phyloP scores from a whole-genome alignment of 2,888 invertebrate species.

The Cheiracanthium punctorium region DNA sequence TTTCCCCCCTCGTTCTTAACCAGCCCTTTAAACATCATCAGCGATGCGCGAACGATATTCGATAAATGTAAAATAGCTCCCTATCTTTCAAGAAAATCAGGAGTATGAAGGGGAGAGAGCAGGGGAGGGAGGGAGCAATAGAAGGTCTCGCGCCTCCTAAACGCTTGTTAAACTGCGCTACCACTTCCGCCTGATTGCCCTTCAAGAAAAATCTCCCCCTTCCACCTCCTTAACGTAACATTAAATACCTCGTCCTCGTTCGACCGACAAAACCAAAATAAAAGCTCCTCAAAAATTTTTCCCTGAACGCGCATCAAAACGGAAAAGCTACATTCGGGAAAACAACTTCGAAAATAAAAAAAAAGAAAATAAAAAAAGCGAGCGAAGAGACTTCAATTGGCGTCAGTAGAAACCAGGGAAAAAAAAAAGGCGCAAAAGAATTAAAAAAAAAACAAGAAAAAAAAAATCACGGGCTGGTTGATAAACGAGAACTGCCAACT shows the following conservation, averaged over 20 bases:
- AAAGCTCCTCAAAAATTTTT: conserved; percentile 51
- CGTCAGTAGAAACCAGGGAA: conserved; percentile 11
- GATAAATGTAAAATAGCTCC: conserved; percentile 5
- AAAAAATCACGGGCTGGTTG: conserved; percentile 34
- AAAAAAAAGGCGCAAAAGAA: no score
- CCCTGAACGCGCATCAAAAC: conserved; percentile 61
- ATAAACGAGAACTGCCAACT: conserved; percentile 69
- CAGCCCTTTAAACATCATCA: not conserved
- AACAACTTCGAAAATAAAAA: not conserved
- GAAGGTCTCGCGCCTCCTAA: not conserved
- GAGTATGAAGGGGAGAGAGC: no score
- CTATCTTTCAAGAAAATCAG: not conserved
- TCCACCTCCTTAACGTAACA: conserved; percentile 17
- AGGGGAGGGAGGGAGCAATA: no score
- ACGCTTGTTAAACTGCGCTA: conserved; percentile 1
- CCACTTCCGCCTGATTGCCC: not conserved
- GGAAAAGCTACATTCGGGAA: conserved; percentile 32
- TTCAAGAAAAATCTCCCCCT: not conserved
- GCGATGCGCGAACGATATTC: not conserved
- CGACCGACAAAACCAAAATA: conserved; percentile 38
- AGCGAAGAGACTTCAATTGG: conserved; percentile 5
- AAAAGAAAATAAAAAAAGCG: not conserved
- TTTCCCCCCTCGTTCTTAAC: not conserved
- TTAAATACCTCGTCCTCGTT: conserved; percentile 59
- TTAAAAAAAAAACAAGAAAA: conserved; percentile 20